These are phyloP conservation scores for Candoia aspera DNA, from an alignment of 2,113 vertebrate genomes.

Conservation along the genomic window DNA sequence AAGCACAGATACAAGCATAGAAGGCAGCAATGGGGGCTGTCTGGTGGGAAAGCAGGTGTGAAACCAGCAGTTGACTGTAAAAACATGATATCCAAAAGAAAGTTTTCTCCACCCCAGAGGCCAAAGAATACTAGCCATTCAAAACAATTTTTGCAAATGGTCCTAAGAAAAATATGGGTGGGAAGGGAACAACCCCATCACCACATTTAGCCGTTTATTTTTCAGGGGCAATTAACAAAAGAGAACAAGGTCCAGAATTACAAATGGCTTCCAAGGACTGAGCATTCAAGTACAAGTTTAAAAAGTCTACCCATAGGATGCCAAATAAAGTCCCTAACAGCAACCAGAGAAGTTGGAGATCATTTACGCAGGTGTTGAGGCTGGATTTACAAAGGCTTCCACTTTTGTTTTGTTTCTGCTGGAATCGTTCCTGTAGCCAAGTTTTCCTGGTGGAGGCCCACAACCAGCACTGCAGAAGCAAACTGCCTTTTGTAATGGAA, in stretches of 20 bases:
- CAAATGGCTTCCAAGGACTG: conserved; percentile 30
- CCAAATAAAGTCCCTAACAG: background rate
- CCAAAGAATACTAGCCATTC: background rate
- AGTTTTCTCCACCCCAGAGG: background rate
- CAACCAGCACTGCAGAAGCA: background rate
- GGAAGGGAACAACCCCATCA: background rate
- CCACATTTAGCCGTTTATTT: background rate
- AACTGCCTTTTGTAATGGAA: background rate
- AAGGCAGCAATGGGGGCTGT: background rate
- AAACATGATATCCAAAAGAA: background rate
- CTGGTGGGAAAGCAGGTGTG: background rate
- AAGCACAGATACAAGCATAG: background rate
- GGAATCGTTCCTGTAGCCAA: background rate
- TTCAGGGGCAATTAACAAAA: background rate
- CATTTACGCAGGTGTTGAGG: background rate
- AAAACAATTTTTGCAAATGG: conserved; percentile 6
- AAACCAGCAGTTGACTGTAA: background rate
- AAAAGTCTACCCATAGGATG: background rate
- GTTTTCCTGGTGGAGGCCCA: background rate
- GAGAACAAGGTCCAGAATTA: rapidly evolving
- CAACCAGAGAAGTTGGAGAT: background rate
- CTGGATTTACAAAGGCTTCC: background rate
- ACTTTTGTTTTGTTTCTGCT: background rate
- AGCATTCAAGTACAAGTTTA: background rate
- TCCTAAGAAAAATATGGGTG: conserved; percentile 32